Evolutionary conservation across 2,888 invertebrate genomes (phyloP).

Genomic region (Noctua comes): DNA sequence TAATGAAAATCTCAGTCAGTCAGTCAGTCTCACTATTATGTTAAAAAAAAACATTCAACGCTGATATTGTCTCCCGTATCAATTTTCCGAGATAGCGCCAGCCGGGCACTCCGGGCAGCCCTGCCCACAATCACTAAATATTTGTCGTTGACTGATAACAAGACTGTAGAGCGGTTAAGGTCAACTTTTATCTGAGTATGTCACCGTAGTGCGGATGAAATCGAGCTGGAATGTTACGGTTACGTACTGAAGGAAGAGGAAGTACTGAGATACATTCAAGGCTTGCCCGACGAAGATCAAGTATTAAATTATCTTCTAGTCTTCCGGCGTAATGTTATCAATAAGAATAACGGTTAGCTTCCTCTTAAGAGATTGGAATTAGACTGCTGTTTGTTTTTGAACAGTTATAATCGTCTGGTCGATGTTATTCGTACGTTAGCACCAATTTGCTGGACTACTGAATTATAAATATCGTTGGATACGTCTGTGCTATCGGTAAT

Average conservation of each 20-base stretch:
- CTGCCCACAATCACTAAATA: slow-evolving; percentile 63
- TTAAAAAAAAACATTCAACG: background rate
- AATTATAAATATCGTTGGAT: slow-evolving; percentile 21
- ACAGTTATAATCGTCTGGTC: slow-evolving; percentile 42
- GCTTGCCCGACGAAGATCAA: slow-evolving; percentile 51
- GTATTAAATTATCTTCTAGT: slow-evolving; percentile 59
- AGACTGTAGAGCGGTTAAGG: slow-evolving; percentile 78
- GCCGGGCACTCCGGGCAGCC: slow-evolving; percentile 37
- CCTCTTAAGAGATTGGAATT: slow-evolving; percentile 45
- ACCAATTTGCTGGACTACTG: slow-evolving; percentile 21
- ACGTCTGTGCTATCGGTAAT: slow-evolving; percentile 10
- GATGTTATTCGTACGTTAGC: slow-evolving; percentile 46
- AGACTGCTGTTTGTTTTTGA: slow-evolving; percentile 39
- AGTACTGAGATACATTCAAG: slow-evolving; percentile 62
- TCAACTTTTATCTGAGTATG: slow-evolving; percentile 77
- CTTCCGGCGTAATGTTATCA: slow-evolving; percentile 60
- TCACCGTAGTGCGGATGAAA: slow-evolving; percentile 52
- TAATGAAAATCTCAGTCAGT: too few relatives aligned
- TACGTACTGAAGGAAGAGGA: slow-evolving; percentile 63
- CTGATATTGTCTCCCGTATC: background rate
- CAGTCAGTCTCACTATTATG: too few relatives aligned
- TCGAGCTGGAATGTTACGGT: slow-evolving; percentile 40
- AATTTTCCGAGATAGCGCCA: slow-evolving; percentile 23
- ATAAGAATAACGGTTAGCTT: slow-evolving; percentile 56
- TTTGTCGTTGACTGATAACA: slow-evolving; percentile 79